These are phyloP conservation scores for Atrichornis clamosus DNA, from an alignment of 2,113 vertebrate species.

Conservation along the genomic window DNA sequence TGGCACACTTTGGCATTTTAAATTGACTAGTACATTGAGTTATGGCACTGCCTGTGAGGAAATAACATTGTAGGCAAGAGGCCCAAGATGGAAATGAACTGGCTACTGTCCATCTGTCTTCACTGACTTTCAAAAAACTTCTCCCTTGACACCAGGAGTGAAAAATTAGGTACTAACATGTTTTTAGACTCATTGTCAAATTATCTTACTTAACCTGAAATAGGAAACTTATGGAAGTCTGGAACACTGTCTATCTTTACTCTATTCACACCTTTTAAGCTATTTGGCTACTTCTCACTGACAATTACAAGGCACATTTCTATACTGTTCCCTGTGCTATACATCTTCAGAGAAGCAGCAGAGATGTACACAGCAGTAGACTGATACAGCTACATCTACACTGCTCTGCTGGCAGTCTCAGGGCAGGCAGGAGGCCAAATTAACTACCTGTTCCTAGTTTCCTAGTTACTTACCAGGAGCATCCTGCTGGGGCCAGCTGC, in stretches of 20 bases:
- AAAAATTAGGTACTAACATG: background rate
- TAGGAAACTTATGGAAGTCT: background rate
- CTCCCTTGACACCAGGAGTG: background rate
- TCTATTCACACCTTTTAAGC: background rate
- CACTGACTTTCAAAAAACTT: slow-evolving; percentile 23
- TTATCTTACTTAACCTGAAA: background rate
- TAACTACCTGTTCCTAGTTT: background rate
- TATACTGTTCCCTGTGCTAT: background rate
- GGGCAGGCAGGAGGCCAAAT: background rate
- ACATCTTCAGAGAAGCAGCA: background rate
- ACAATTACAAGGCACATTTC: background rate
- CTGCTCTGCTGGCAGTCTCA: background rate
- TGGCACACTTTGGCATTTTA: slow-evolving; percentile 45
- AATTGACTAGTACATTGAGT: slow-evolving; percentile 30
- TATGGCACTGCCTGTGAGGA: slow-evolving; percentile 13
- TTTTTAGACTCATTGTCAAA: background rate
- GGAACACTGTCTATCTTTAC: background rate
- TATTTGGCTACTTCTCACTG: background rate
- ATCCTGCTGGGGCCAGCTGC: background rate
- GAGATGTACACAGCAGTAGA: background rate
- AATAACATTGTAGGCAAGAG: background rate
- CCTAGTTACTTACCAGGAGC: background rate
- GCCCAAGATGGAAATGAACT: background rate
- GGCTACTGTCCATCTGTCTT: slow-evolving; percentile 20
- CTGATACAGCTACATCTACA: background rate